Evolutionary conservation across 2,888 invertebrate genomes (phyloP).

Genomic region (Calameuta idolon): DNA sequence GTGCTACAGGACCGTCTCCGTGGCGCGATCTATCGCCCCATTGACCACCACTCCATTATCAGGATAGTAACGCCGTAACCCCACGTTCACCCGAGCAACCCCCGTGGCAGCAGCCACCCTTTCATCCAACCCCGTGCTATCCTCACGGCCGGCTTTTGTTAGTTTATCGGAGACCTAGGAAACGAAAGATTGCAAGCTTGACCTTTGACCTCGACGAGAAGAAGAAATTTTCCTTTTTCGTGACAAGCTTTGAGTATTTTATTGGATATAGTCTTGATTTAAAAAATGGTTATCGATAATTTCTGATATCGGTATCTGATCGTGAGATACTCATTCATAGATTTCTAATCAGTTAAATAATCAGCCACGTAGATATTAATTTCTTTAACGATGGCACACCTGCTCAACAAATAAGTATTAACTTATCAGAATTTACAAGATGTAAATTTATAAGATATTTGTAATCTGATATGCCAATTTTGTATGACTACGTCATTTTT

Average conservation of each 20-base stretch:
- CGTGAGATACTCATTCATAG: neutral
- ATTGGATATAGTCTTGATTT: constrained; percentile 7
- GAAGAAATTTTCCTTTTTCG: constrained; percentile 21
- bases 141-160: constrained; percentile 65
- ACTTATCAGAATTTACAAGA: neutral
- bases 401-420: neutral
- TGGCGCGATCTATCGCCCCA: constrained; percentile 55
- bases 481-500: neutral
- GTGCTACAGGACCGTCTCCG: constrained; percentile 44
- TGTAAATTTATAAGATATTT: neutral
- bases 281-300: neutral
- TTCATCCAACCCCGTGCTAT: constrained; percentile 26
- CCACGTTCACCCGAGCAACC: constrained; percentile 37
- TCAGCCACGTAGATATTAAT: neutral
- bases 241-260: constrained; percentile 28
- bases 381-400: neutral
- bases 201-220: constrained; percentile 19
- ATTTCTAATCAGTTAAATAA: neutral
- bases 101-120: constrained; percentile 22
- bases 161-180: constrained; percentile 47
- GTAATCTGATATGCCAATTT: neutral
- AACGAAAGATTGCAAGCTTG: constrained; percentile 31
- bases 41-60: constrained; percentile 62
- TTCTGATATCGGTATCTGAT: neutral
- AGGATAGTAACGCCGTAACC: constrained; percentile 55